Percentiles rank a stretch among this genome's conserved stretches.
Conservation (phyloP, 2,797 vertebrate genomes). For the Phataginus tetradactyla region DNA sequence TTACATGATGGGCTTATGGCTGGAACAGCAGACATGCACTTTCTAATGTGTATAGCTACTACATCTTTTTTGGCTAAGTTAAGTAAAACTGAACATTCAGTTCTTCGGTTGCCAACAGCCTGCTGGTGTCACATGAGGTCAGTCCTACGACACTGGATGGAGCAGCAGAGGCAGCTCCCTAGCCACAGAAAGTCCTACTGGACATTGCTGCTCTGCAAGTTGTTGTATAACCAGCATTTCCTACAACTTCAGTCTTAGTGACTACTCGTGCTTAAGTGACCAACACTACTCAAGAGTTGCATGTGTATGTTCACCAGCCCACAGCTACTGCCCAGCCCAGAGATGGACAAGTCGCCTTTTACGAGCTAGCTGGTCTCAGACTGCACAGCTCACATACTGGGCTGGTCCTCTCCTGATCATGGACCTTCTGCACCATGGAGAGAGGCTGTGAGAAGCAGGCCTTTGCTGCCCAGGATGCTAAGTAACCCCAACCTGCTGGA, state of each 20-base stretch:
- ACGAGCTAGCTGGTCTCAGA: background rate
- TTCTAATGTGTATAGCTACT: background rate
- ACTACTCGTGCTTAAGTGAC: rapidly evolving
- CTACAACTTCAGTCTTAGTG: background rate
- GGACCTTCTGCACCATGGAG: background rate
- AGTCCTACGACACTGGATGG: background rate
- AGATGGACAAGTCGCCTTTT: background rate
- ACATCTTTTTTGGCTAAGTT: no score
- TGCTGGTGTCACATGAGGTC: rapidly evolving
- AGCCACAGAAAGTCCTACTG: rapidly evolving
- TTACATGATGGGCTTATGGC: rapidly evolving
- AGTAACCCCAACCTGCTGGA: rapidly evolving
- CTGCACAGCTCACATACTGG: rapidly evolving
- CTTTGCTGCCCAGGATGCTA: background rate
- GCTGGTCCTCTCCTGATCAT: rapidly evolving
- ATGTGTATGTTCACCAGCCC: rapidly evolving
- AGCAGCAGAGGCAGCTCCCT: background rate
- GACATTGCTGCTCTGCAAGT: background rate
- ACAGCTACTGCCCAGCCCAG: background rate
- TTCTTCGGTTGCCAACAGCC: background rate
- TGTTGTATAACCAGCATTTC: rapidly evolving
- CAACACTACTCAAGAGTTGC: rapidly evolving
- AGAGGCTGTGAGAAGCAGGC: background rate
- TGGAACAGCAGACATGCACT: background rate
- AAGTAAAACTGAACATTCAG: background rate